Percentiles rank a stretch among this genome's conserved stretches.
Evolutionary conservation across 1,140 invertebrate species (phyloP).

Genomic region (Anastatus disparis): DNA sequence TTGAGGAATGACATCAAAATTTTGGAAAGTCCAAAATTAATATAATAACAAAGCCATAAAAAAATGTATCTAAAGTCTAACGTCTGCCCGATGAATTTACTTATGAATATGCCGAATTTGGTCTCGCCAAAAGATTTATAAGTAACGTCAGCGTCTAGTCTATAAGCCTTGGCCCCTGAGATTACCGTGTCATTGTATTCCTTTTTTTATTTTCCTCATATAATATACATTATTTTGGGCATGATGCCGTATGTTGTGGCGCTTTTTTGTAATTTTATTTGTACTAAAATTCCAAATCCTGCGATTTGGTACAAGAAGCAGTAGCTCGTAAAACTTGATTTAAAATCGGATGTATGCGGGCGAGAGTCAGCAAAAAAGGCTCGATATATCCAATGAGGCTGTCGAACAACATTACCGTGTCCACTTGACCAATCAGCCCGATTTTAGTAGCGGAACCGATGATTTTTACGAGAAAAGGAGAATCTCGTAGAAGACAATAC

Average conservation of each 20-base stretch:
- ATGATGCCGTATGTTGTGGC: too few relatives aligned
- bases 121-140: not conserved
- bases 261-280: too few relatives aligned
- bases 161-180: too few relatives aligned
- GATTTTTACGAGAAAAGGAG: not conserved
- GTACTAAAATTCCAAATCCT: too few relatives aligned
- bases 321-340: too few relatives aligned
- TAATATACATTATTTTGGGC: too few relatives aligned
- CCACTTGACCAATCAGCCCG: not conserved
- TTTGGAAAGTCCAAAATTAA: constrained; percentile 10
- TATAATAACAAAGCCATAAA: too few relatives aligned
- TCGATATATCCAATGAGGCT: not conserved
- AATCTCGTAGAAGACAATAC: not conserved
- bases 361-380: not conserved
- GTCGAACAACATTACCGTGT: not conserved
- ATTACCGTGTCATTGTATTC: not conserved
- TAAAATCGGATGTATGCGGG: too few relatives aligned
- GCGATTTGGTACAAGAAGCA: too few relatives aligned
- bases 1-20: constrained; percentile 16
- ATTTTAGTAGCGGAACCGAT: not conserved
- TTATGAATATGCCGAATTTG: not conserved
- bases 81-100: not conserved
- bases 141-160: not conserved
- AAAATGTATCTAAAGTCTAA: too few relatives aligned
- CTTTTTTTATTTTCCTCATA: not conserved